These are phyloP conservation scores for Phoxinus dragarum DNA, from an alignment of 2,797 vertebrate species.

Conservation along the genomic window DNA sequence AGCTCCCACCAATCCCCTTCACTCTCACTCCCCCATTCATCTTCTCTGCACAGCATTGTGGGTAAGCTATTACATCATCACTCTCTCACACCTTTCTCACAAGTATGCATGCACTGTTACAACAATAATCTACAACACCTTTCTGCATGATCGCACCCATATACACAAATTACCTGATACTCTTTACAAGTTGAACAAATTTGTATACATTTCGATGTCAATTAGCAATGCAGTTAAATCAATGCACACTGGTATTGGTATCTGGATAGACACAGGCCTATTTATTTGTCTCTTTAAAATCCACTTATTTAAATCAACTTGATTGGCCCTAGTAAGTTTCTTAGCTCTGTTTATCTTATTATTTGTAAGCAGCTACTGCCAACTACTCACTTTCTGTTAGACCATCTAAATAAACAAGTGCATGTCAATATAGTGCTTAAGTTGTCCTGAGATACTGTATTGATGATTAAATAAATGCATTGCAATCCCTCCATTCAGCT, in stretches of 20 bases:
- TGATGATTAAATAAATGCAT: conserved; percentile 58
- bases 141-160: background rate
- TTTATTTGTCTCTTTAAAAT: conserved; percentile 13
- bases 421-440: conserved; percentile 27
- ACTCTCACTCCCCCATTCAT: conserved; percentile 60
- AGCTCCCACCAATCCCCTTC: conserved; percentile 57
- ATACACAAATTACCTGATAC: background rate
- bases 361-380: background rate
- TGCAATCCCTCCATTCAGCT: conserved; percentile 45
- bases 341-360: background rate
- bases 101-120: conserved; percentile 42
- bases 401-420: conserved; percentile 1
- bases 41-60: conserved; percentile 53
- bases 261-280: background rate
- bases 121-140: conserved; percentile 16
- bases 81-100: conserved; percentile 25
- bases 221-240: background rate
- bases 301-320: background rate
- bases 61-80: conserved; percentile 61
- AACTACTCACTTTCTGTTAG: conserved; percentile 7
- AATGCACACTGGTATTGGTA: background rate
- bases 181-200: background rate
- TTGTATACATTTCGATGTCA: background rate
- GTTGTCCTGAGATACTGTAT: conserved; percentile 42
- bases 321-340: background rate